Base-by-base conservation (phyloP, 2,113 vertebrate genomes). In the Microcebus lehilahytsara region DNA sequence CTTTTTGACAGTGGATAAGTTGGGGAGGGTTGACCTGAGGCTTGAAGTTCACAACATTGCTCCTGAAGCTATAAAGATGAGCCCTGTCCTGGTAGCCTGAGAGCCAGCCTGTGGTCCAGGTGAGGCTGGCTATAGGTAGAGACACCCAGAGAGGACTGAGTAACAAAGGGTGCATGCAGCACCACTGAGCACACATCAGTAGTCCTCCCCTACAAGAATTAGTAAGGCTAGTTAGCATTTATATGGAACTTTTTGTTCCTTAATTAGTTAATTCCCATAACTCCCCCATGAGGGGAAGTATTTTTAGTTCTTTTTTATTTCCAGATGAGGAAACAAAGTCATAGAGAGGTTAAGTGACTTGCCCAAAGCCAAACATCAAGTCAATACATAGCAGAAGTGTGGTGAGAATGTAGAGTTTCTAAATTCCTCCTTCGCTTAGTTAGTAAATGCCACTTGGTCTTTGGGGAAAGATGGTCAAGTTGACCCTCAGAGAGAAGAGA, bases 221-320 rank as follows among this genome's bases (percentile, higher is more conserved):
- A 83, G 40, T 62, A 94, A 85, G 37, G 16, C 84, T 93, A 64
- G 14, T 97, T 96, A 93, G 95, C 96, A 96, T 96, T 97, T 96
- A 93, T 89, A 89, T 93, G 51, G 80, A 92, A 95, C 78, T 85
- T 96, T 37, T 74, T 6, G 0, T 89, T 89, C 89, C 97, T 94
- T 97, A 92, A 94, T 96, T 91, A 95, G 85, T 88, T 91, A 85
- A 95, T 89, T 71, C 66, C 91, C 12, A 46, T 46, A 93, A 95
- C 40, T 95, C 49, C 46, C 49, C 56, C 20, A 12, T 9, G 46
- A 96, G 46, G n/a, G 89, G 56, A 85, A 85, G n/a, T 94, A 93
- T 96, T 97, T 98, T 96, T 85, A 92, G 71, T 62, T 90, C 49
- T 69, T 74, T 96, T 95, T 81, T 78, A 16, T 93, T 96, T 97